Conservation (phyloP, 2,797 vertebrate genomes). For the Gorsachius magnificus region DNA sequence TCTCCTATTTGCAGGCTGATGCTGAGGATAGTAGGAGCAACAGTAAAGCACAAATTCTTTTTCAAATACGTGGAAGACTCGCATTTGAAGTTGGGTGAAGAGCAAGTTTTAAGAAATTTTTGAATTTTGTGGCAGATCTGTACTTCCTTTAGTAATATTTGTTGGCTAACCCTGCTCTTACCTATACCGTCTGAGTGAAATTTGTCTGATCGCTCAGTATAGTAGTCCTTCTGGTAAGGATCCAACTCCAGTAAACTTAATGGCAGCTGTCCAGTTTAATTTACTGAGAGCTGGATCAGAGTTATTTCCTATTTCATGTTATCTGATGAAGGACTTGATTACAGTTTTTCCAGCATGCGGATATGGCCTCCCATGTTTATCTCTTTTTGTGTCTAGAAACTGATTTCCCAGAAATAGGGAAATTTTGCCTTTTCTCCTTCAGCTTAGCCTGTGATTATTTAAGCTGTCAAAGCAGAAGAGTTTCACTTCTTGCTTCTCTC, state of each 20-base stretch:
- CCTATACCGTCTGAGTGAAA: background rate
- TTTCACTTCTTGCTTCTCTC: background rate
- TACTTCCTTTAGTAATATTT: background rate
- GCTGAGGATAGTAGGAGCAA: background rate
- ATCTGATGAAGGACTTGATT: slow-evolving; percentile 37
- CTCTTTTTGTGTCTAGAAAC: background rate
- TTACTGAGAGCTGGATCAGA: background rate
- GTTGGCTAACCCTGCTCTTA: background rate
- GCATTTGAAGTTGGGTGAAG: background rate
- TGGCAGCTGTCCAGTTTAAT: slow-evolving; percentile 13
- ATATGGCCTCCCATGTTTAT: background rate
- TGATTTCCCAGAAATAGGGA: slow-evolving; percentile 48
- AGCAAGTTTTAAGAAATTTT: background rate
- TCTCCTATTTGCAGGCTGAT: background rate
- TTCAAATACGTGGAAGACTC: background rate
- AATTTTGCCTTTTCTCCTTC: background rate
- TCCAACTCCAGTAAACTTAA: background rate
- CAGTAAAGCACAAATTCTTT: background rate
- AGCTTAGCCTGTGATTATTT: background rate
- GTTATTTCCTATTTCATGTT: slow-evolving; percentile 40
- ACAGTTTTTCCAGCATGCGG: background rate
- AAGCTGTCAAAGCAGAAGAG: background rate
- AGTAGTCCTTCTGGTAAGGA: background rate
- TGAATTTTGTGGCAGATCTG: background rate
- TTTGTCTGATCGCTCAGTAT: background rate